Base-by-base conservation (phyloP, 2,797 vertebrate genomes). In the Takifugu rubripes region DNA sequence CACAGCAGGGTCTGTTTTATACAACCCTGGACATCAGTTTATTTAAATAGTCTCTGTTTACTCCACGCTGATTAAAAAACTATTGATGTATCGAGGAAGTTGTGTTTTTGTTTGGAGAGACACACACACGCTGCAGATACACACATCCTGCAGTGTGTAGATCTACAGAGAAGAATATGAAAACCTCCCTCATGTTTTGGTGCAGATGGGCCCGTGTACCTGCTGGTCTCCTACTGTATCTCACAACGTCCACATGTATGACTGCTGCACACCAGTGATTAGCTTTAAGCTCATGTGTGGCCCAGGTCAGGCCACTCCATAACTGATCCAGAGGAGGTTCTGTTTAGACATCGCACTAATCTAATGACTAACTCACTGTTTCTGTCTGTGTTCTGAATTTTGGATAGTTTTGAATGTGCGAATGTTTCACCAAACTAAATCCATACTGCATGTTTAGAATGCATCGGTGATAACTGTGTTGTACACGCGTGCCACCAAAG, bases 61-160 rank as follows among this genome's bases (percentile, higher is more conserved):
- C 54, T 59, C 3, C 57, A 59, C 17, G 25, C 51, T 62, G 7
- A 68, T 66, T 55, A 59, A 68, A 56, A 59, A 51, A 24, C 46
- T 44, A 29, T 5, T 10, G 10, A 45, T 33, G 52, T 51, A 46
- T 54, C 40, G 51, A 59, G 45, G 27, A 56, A 53, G 8, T 51
- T 9, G 42, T 59, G 40, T 49, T 52, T 40, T 14, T 52, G 26
- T 29, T 44, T 54, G 40, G 5, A 36, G 31, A 2, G 1, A 53
- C 5, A 56, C 43, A 52, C 10, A 53, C 29, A 31, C 55, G 14
- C 36, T 52, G 14, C 31, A 33, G 31, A 33, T 33, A 10, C 31
- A 33, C 8, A 49, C 29, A 54, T 36, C 16, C 15, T 24, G 49
- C 16, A 55, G 16, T 26, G 27, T 42, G 26, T 31, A 42, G 36